Evolutionary conservation across 1,140 invertebrate species (phyloP), one percentile per base, ranked within the genome.

Genomic region (Ctenoplectra terminalis): DNA sequence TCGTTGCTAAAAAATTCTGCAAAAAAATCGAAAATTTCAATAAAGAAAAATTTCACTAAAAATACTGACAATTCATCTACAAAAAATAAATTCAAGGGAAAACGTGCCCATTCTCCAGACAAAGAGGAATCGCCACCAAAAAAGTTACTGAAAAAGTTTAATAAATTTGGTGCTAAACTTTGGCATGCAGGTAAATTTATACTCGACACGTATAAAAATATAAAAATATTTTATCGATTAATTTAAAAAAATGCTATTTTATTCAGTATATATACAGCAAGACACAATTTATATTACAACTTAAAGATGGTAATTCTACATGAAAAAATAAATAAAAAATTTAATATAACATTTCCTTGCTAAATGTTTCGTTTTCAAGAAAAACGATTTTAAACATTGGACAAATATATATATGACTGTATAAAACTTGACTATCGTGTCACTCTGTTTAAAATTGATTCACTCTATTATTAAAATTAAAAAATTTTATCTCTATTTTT

Each of bases 111-210:
- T 70, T 84, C 88, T 0, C 90, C 88, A 4, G 90, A 92, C 0
- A 86, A 43, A 48, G 78, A 80, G 37, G 82, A 86, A 56, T 37
- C 31, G 7, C 54, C 84, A 1, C 26, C 81, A 0, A 86, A 88
- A 8, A 91, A 91, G 43, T 43, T 86, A 0, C n/a, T 61, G 0
- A 88, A 89, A 23, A 92, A 89, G 43, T 88, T 86, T n/a, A 73
- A 66, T 23, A 87, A 87, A 50, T 29, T 54, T 46, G 60, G 34
- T 50, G 3, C 15, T 31, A 90, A 88, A 54, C 72, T 86, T 5
- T 87, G 86, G 82, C 60, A 90, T 5, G 20, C 71, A 26, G 85
- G 85, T 87, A 86, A 83, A 79, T 86, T 77, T 20, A 31, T 29
- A 43, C 31, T 26, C 15, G 29, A 46, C 23, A 15, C 15, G 7